These are phyloP conservation scores for Anthoscopus minutus DNA, from an alignment of 2,113 vertebrate species.

Conservation along the genomic window DNA sequence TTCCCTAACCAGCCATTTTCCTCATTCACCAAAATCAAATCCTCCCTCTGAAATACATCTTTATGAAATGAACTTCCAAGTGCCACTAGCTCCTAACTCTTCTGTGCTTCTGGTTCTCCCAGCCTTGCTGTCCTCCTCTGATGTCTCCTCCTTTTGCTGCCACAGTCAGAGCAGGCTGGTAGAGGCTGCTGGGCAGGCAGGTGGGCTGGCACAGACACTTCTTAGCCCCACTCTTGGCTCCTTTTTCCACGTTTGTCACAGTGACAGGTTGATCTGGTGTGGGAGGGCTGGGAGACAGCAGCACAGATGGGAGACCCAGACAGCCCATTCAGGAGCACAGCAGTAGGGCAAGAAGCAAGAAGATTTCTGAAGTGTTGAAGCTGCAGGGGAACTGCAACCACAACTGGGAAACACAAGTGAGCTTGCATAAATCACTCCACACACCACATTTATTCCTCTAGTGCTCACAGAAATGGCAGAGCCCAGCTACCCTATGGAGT, in stretches of 20 bases:
- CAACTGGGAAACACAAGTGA: conserved; percentile 27
- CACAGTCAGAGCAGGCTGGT: neutral
- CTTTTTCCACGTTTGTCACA: accelerated
- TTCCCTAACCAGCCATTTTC: neutral
- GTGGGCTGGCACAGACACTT: neutral
- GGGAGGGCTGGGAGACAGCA: neutral
- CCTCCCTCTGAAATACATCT: neutral
- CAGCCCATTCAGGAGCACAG: neutral
- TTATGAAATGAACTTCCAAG: neutral
- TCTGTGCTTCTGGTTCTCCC: neutral
- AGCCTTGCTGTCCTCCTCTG: neutral
- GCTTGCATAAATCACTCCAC: conserved; percentile 11
- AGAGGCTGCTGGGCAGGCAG: neutral
- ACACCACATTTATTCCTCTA: neutral
- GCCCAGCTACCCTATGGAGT: neutral
- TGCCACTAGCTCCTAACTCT: neutral
- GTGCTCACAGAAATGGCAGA: neutral
- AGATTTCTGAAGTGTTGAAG: neutral
- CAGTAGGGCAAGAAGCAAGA: neutral
- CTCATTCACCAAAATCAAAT: neutral
- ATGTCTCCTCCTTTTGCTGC: neutral
- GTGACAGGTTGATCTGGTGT: neutral
- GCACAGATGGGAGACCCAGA: neutral
- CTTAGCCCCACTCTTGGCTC: neutral
- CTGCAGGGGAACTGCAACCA: neutral